These are phyloP conservation scores for Monochamus saltuarius DNA, from an alignment of 1,140 invertebrate species.

Conservation along the genomic window DNA sequence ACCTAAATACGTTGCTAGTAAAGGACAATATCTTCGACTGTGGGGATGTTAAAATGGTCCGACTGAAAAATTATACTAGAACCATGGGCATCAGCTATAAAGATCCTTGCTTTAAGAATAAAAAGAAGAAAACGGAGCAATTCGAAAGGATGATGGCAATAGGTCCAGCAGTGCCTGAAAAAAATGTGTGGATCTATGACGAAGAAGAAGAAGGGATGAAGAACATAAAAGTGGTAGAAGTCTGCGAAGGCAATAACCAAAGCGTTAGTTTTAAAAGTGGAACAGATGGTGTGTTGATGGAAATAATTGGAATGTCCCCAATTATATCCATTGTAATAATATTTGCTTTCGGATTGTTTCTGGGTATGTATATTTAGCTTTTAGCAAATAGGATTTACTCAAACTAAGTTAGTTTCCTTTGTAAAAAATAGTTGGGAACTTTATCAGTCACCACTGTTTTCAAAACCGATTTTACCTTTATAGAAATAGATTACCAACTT, in stretches of 20 bases:
- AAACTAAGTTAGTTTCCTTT: no score
- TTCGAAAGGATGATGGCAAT: constrained; percentile 34
- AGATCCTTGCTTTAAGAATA: constrained; percentile 21
- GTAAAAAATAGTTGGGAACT: no score
- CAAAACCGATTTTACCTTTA: no score
- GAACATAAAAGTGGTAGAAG: constrained; percentile 11
- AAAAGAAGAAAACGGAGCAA: constrained; percentile 18
- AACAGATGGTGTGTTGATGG: constrained; percentile 18
- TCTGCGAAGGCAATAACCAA: constrained; percentile 9
- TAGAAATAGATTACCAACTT: neutral
- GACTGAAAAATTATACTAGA: constrained; percentile 20
- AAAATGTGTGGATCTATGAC: constrained; percentile 34
- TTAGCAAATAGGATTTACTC: no score
- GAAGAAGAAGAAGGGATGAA: constrained; percentile 11
- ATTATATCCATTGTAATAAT: constrained; percentile 17
- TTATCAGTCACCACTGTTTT: no score
- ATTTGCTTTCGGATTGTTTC: constrained; percentile 31
- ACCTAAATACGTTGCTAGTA: constrained; percentile 52
- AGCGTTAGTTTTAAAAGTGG: neutral
- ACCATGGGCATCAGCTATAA: constrained; percentile 23
- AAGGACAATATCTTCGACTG: constrained; percentile 54
- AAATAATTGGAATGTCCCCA: constrained; percentile 28
- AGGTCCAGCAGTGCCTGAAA: constrained; percentile 1
- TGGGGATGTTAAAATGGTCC: constrained; percentile 31
- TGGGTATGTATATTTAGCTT: constrained; percentile 14